Conservation (phyloP, 2,888 invertebrate genomes). For the Caenorhabditis uteleia region DNA sequence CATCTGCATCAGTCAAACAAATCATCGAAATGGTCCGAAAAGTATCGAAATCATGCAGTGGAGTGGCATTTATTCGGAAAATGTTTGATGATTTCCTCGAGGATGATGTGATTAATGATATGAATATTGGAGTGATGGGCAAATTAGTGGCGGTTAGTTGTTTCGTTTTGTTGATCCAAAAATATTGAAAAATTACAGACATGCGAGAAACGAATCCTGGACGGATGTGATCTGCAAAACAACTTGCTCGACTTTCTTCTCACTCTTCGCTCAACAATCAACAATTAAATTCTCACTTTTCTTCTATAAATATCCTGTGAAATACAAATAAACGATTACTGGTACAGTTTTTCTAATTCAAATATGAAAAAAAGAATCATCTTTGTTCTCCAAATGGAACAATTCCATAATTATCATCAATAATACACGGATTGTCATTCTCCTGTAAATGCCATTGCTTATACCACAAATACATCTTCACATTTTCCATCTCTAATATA, state of each 20-base stretch:
- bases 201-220: conserved; percentile 36
- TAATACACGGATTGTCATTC: too few species aligned
- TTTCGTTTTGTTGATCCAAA: neutral
- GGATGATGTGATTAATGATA: conserved; percentile 23
- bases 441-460: too few species aligned
- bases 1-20: conserved; percentile 5
- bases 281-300: conserved; percentile 3
- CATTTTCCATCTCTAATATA: too few species aligned
- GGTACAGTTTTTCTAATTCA: neutral
- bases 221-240: conserved; percentile 35
- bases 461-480: too few species aligned
- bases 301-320: too few species aligned
- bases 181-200: conserved; percentile 9
- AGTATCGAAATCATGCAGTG: conserved; percentile 23
- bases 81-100: conserved; percentile 32
- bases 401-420: too few species aligned
- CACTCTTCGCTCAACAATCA: conserved; percentile 27
- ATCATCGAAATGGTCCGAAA: conserved; percentile 6
- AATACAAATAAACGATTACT: neutral
- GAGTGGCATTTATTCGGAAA: conserved; percentile 23
- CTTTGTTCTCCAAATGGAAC: too few species aligned
- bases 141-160: conserved; percentile 21
- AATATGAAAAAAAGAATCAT: too few species aligned
- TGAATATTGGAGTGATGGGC: conserved; percentile 28
- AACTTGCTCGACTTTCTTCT: conserved; percentile 33